Percentiles rank a stretch among this genome's conserved stretches.
These are phyloP conservation scores for Psilopogon haemacephalus DNA, from an alignment of 2,113 vertebrate genomes.

Conservation along the genomic window DNA sequence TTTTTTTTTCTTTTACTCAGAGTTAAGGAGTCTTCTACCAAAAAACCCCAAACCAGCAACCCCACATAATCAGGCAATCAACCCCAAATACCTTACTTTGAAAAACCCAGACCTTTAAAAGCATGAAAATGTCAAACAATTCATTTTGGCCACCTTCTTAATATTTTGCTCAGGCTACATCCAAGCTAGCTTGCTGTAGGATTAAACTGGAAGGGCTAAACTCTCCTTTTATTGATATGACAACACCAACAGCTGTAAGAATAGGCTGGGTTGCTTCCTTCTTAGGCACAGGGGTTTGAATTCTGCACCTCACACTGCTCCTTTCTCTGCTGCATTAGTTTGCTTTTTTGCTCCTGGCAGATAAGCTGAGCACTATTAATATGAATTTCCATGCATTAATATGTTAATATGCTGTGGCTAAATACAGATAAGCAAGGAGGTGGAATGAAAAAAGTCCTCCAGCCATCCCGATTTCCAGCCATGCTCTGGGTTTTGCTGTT, in stretches of 20 bases:
- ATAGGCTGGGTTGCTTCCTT: background rate
- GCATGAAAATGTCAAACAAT: background rate
- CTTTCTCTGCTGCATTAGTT: constrained; percentile 16
- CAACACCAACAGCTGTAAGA: background rate
- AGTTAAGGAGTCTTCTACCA: background rate
- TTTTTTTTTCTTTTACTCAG: background rate
- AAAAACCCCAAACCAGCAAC: background rate
- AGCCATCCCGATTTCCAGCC: background rate
- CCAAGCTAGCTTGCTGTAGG: background rate
- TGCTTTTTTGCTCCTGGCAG: constrained; percentile 49
- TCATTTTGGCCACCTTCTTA: background rate
- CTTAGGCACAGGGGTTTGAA: background rate
- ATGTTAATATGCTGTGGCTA: constrained; percentile 21
- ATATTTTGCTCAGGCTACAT: background rate
- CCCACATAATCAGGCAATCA: background rate
- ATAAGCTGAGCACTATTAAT: background rate
- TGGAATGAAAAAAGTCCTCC: background rate
- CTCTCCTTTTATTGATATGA: background rate
- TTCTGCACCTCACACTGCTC: background rate
- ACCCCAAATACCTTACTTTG: background rate
- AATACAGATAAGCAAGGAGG: constrained; percentile 40
- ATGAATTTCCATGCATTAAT: constrained; percentile 24
- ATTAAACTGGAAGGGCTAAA: background rate
- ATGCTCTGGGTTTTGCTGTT: background rate
- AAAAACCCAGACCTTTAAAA: background rate